Evolutionary conservation across 1,140 invertebrate genomes (phyloP).

Genomic region (Maconellicoccus hirsutus): DNA sequence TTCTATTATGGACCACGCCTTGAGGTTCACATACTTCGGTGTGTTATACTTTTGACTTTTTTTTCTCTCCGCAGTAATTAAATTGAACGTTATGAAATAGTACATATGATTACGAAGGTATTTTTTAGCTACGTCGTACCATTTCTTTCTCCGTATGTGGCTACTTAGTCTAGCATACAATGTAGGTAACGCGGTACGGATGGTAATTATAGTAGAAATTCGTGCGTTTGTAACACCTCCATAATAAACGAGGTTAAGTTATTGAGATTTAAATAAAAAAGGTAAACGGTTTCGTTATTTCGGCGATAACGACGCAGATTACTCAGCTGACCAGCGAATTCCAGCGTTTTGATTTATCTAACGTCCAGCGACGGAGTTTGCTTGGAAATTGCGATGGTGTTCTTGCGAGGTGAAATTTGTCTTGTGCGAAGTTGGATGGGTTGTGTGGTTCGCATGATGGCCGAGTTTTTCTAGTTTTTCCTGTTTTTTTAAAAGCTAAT

Average conservation of each 20-base stretch:
- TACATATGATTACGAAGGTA: not conserved
- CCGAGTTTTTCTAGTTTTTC: too few relatives aligned
- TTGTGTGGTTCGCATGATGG: too few relatives aligned
- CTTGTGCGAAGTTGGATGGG: too few relatives aligned
- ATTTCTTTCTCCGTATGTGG: not conserved
- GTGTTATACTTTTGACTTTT: not conserved
- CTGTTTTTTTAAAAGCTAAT: too few relatives aligned
- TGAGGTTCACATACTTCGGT: not conserved
- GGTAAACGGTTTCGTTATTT: not conserved
- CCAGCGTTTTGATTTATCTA: too few relatives aligned
- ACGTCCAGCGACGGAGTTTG: too few relatives aligned
- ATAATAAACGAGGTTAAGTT: not conserved
- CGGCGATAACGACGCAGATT: not conserved
- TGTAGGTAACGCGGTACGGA: not conserved
- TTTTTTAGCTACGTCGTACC: not conserved
- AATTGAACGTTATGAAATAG: constrained; percentile 1
- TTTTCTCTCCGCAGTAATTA: not conserved
- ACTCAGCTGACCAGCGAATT: not conserved
- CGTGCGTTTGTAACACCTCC: not conserved
- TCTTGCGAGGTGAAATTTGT: too few relatives aligned
- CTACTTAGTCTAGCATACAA: not conserved
- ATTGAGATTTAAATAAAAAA: not conserved
- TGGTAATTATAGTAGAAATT: not conserved
- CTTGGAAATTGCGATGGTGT: too few relatives aligned
- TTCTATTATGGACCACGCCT: constrained; percentile 7